phyloP scores from a whole-genome alignment of 2,888 invertebrate species.

The Psylliodes chrysocephalus region DNA sequence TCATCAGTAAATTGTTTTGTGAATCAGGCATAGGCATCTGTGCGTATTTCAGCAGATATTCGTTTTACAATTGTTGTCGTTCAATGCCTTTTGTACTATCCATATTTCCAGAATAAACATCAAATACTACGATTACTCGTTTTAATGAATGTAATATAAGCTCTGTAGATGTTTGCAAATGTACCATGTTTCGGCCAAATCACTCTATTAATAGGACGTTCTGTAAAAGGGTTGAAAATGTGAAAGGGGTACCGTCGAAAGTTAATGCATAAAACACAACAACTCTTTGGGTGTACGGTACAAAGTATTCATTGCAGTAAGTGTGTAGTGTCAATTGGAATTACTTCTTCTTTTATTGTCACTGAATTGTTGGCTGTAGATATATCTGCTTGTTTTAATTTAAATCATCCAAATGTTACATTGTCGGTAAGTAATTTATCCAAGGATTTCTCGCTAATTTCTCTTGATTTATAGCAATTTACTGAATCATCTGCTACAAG shows the following conservation, averaged over 20 bases:
- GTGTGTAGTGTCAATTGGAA: too few species aligned
- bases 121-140: conserved; percentile 17
- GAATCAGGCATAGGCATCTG: conserved; percentile 4
- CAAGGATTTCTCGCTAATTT: conserved; percentile 14
- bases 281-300: too few species aligned
- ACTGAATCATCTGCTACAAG: too few species aligned
- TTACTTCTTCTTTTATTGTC: background rate
- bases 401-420: conserved; percentile 14
- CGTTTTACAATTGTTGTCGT: conserved; percentile 20
- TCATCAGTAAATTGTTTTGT: too few species aligned
- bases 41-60: conserved; percentile 3
- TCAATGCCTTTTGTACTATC: conserved; percentile 17
- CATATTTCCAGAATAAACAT: conserved; percentile 13
- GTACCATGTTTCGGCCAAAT: conserved; percentile 13
- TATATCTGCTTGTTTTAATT: conserved; percentile 10
- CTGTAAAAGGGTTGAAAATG: background rate
- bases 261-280: too few species aligned
- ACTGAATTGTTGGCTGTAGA: conserved; percentile 8
- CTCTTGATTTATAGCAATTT: conserved; percentile 12
- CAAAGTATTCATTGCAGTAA: too few species aligned
- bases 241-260: too few species aligned
- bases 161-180: too few species aligned
- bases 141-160: too few species aligned
- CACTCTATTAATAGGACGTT: conserved; percentile 3
- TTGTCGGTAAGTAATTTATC: conserved; percentile 8